Conservation (phyloP, 2,888 invertebrate species). For the Drosophila paucipuncta region DNA sequence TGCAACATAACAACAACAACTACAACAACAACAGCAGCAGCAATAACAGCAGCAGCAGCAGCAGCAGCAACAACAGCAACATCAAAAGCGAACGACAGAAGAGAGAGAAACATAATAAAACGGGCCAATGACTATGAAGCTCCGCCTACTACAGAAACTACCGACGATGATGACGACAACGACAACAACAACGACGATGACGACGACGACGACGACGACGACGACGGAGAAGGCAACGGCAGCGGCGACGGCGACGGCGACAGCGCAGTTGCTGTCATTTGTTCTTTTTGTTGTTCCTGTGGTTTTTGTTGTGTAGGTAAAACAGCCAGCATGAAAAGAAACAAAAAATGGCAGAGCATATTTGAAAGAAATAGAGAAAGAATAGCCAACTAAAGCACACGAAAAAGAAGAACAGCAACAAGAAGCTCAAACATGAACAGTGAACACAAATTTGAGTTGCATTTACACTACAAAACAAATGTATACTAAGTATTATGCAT, state of each 20-base stretch:
- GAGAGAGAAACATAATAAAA: conserved; percentile 77
- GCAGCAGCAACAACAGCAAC: conserved; percentile 33
- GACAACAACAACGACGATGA: conserved; percentile 31
- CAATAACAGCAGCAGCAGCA: conserved; percentile 66
- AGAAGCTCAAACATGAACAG: conserved; percentile 8
- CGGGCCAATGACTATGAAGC: conserved; percentile 84
- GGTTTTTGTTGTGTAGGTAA: conserved; percentile 60
- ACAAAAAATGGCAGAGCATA: conserved; percentile 68
- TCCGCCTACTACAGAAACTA: conserved; percentile 83
- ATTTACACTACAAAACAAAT: not conserved
- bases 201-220: conserved; percentile 3
- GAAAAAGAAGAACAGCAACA: conserved; percentile 5
- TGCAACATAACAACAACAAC: conserved; percentile 50
- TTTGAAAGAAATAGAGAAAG: conserved; percentile 17
- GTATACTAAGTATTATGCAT: not conserved
- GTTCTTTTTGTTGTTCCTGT: conserved; percentile 38
- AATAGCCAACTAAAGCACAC: conserved; percentile 10
- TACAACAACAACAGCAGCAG: conserved; percentile 36
- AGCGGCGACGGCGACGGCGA: conserved; percentile 7
- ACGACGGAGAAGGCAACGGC: conserved; percentile 16
- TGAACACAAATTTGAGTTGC: not conserved
- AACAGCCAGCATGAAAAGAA: conserved; percentile 41
- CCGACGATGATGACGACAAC: conserved; percentile 59
- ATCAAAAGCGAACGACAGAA: conserved; percentile 72
- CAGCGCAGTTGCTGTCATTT: conserved; percentile 58